Evolutionary conservation across 2,797 vertebrate genomes (phyloP), one percentile per base, ranked within the genome.

Genomic region (Ctenopoma multispine): DNA sequence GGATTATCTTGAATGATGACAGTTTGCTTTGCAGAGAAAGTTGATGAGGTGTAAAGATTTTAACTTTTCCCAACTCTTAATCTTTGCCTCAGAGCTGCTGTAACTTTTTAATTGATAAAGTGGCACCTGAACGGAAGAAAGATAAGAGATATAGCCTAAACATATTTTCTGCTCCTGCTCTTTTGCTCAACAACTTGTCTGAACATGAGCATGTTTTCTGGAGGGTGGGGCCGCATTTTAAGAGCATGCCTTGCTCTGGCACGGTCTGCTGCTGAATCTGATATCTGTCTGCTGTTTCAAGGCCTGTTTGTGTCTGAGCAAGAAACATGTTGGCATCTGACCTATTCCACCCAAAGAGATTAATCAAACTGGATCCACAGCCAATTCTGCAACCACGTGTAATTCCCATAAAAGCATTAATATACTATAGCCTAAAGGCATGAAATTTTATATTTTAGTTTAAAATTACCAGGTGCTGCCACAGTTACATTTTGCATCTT

Each of bases 171-270:
- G n/a, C 49, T 51, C 63, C 74, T 49, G 71, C 67, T 51, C 12
- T 71, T 81, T 71, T 38, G 46, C 73, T 59, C 38, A 27, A 51
- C 48, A 51, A 81, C 92, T 79, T 90, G 90, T 92, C 75, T 43
- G 65, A 86, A 88, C 92, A 83, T 80, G 92, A 86, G 70, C 3
- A 5, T 51, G 63, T 74, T 72, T 79, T 87, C n/a, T 62, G 59
- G 20, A 74, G 61, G 88, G 89, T 13, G 78, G 71, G 83, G 81
- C 54, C 3, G 83, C 79, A 77, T 81, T 81, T 82, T 51, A 43
- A 60, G 47, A 75, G 62, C 79, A 81, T 50, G 82, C 80, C 44
- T 36, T 44, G 59, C 79, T 83, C 58, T 69, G 81, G 74, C 75
- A 58, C 74, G 40, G 78, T 69, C 79, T 66, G 75, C 65, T 15